These are phyloP conservation scores for Phalanger gymnotis DNA, from an alignment of 2,797 vertebrate species.

Conservation along the genomic window DNA sequence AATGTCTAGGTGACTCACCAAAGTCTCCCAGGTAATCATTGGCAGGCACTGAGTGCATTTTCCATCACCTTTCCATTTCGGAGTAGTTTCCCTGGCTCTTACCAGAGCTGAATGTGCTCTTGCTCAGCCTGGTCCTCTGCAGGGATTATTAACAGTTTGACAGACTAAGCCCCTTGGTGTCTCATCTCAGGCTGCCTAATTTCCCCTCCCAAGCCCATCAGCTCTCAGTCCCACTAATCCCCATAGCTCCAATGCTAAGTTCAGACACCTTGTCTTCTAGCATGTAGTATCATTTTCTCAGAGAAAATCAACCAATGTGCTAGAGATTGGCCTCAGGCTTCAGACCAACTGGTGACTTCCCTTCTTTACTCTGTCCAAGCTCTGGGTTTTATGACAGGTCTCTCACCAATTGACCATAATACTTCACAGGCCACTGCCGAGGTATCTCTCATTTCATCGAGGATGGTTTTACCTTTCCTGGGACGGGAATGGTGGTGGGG, in stretches of 20 bases:
- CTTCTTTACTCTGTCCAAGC: neutral
- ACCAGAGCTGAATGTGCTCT: neutral
- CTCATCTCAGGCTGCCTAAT: neutral
- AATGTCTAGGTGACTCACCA: neutral
- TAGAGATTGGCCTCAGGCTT: neutral
- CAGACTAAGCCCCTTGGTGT: neutral
- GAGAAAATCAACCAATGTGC: accelerated
- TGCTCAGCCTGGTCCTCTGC: neutral
- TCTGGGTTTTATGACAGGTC: neutral
- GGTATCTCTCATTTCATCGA: neutral
- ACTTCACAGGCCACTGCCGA: conserved; percentile 16
- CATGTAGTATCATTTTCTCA: neutral
- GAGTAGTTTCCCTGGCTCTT: neutral
- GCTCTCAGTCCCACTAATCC: neutral
- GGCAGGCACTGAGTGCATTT: neutral
- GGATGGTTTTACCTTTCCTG: conserved; percentile 29
- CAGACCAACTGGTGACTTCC: neutral
- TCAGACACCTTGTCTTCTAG: accelerated
- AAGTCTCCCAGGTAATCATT: neutral
- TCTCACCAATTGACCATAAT: conserved; percentile 19
- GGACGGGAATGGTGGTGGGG: neutral
- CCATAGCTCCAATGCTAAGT: neutral
- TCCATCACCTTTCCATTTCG: neutral
- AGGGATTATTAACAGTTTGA: neutral
- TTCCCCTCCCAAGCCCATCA: neutral